Evolutionary conservation across 2,797 vertebrate species (phyloP).

Genomic region (Anabas testudineus): DNA sequence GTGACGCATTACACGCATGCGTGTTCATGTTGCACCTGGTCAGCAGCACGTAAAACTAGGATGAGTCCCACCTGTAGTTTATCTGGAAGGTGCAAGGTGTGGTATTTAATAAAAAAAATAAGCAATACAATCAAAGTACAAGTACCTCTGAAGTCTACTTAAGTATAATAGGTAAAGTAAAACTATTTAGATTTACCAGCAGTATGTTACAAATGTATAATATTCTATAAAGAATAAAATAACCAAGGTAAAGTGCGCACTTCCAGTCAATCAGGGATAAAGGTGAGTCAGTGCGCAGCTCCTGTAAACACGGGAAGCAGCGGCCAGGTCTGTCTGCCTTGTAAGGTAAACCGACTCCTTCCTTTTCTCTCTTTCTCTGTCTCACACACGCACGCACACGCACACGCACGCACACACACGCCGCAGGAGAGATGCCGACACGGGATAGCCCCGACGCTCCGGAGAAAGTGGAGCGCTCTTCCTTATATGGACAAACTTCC

Average conservation of each 20-base stretch:
- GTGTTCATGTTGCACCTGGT: too few species aligned
- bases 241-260: not conserved
- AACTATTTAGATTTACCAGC: too few species aligned
- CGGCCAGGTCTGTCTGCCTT: constrained; percentile 77
- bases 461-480: constrained; percentile 77
- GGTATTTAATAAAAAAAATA: too few species aligned
- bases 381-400: not conserved
- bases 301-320: constrained; percentile 53
- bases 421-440: constrained; percentile 60
- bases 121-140: too few species aligned
- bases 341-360: constrained; percentile 78
- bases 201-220: not conserved
- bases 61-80: too few species aligned
- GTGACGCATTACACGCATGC: too few species aligned
- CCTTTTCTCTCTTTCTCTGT: constrained; percentile 21
- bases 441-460: constrained; percentile 62
- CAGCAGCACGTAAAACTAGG: too few species aligned
- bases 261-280: constrained; percentile 54
- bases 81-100: too few species aligned
- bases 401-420: constrained; percentile 6
- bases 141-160: too few species aligned
- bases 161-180: too few species aligned
- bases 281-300: constrained; percentile 60
- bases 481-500: constrained; percentile 85
- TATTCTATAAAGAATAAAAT: too few species aligned